These are phyloP conservation scores for Thumatha senex DNA, from an alignment of 2,888 invertebrate genomes.

Conservation along the genomic window DNA sequence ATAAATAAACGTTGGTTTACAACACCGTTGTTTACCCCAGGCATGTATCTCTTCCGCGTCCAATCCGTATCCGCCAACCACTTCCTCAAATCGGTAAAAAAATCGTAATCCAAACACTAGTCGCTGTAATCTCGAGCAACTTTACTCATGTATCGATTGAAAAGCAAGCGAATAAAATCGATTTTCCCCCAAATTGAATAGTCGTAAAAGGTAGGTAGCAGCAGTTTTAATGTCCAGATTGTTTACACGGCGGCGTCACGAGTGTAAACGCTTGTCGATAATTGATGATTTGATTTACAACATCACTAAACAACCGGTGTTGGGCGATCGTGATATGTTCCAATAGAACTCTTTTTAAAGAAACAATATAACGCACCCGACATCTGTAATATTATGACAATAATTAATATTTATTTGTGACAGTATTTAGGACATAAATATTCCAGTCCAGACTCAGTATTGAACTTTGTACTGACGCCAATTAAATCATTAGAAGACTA, in stretches of 20 bases:
- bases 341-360: constrained; percentile 63
- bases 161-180: constrained; percentile 81
- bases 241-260: constrained; percentile 82
- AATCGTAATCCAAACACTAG: constrained; percentile 49
- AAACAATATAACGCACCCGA: constrained; percentile 54
- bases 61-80: constrained; percentile 67
- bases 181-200: constrained; percentile 82
- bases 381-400: constrained; percentile 33
- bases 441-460: too few species aligned
- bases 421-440: constrained; percentile 19
- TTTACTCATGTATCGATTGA: constrained; percentile 72
- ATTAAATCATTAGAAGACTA: too few species aligned
- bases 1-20: constrained; percentile 52
- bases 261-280: constrained; percentile 82
- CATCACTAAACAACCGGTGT: constrained; percentile 82
- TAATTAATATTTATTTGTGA: constrained; percentile 17
- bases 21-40: constrained; percentile 51
- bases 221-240: constrained; percentile 75
- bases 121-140: constrained; percentile 57
- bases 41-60: constrained; percentile 52
- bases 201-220: constrained; percentile 78
- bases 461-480: too few species aligned
- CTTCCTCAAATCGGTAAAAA: constrained; percentile 66
- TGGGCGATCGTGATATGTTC: constrained; percentile 67
- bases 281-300: constrained; percentile 84